These are phyloP conservation scores for Amiota communis DNA, from an alignment of 2,888 invertebrate species.

Conservation along the genomic window DNA sequence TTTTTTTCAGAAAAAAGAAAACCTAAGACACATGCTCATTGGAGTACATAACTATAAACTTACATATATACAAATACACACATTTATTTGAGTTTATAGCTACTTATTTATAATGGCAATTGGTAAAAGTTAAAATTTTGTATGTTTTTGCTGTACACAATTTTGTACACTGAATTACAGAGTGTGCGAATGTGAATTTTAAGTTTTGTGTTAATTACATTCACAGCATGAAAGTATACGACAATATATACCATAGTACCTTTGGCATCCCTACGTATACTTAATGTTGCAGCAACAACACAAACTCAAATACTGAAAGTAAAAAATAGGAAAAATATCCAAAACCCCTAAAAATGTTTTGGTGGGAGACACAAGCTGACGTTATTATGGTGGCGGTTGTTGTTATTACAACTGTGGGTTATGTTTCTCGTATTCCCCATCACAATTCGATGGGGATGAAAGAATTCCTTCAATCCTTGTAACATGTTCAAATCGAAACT, in stretches of 20 bases:
- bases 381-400: background rate
- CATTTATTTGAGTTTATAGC: too few relatives aligned
- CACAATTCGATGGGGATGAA: too few relatives aligned
- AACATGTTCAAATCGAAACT: conserved; percentile 18
- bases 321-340: background rate
- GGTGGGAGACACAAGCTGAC: conserved; percentile 9
- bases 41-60: too few relatives aligned
- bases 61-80: too few relatives aligned
- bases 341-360: background rate
- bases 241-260: too few relatives aligned
- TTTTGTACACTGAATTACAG: too few relatives aligned
- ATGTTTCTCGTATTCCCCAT: too few relatives aligned
- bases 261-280: background rate
- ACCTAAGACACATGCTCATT: too few relatives aligned
- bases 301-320: too few relatives aligned
- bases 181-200: conserved; percentile 14
- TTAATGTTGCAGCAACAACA: too few relatives aligned
- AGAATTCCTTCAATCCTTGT: background rate
- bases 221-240: background rate
- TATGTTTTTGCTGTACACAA: too few relatives aligned
- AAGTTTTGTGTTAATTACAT: conserved; percentile 24
- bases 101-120: background rate
- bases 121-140: background rate
- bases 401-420: background rate
- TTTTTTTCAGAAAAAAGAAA: too few relatives aligned